Evolutionary conservation across 2,113 vertebrate species (phyloP).

Genomic region (Melanostigma gelatinosum): DNA sequence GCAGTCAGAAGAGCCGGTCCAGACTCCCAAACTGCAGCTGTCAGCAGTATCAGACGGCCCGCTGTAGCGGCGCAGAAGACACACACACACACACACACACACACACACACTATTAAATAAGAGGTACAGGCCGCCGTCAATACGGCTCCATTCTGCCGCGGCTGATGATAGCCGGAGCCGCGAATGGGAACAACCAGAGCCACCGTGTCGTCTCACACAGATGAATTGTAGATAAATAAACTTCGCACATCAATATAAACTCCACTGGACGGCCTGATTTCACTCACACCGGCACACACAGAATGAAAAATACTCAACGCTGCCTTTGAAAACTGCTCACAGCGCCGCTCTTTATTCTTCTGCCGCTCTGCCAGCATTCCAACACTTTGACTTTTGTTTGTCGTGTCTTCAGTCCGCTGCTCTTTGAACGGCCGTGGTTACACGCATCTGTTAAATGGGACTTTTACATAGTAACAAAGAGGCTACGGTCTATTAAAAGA

Average conservation of each 20-base stretch:
- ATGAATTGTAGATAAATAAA: slow-evolving; percentile 46
- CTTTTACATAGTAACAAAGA: not conserved
- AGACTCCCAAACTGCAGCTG: slow-evolving; percentile 40
- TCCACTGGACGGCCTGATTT: slow-evolving; percentile 31
- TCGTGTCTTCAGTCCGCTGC: not conserved
- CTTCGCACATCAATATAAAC: slow-evolving; percentile 40
- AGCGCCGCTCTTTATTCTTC: not conserved
- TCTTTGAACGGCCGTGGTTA: not conserved
- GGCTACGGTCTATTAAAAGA: not conserved
- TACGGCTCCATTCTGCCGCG: slow-evolving; percentile 57
- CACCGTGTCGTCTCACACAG: slow-evolving; percentile 16
- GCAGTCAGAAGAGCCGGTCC: slow-evolving; percentile 14
- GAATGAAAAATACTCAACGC: slow-evolving; percentile 24
- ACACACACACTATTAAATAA: slow-evolving; percentile 46
- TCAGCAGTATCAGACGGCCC: slow-evolving; percentile 49
- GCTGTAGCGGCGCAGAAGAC: slow-evolving; percentile 1
- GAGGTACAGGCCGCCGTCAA: slow-evolving; percentile 45
- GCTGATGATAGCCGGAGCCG: slow-evolving; percentile 44
- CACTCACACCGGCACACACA: slow-evolving; percentile 4
- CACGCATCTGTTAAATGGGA: no score
- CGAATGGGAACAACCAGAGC: slow-evolving; percentile 36
- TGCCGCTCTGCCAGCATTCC: not conserved
- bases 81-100: no score
- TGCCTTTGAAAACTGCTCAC: not conserved
- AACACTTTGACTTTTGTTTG: not conserved